These are phyloP conservation scores for Clarias batrachus DNA, from an alignment of 2,113 vertebrate genomes.

Conservation along the genomic window DNA sequence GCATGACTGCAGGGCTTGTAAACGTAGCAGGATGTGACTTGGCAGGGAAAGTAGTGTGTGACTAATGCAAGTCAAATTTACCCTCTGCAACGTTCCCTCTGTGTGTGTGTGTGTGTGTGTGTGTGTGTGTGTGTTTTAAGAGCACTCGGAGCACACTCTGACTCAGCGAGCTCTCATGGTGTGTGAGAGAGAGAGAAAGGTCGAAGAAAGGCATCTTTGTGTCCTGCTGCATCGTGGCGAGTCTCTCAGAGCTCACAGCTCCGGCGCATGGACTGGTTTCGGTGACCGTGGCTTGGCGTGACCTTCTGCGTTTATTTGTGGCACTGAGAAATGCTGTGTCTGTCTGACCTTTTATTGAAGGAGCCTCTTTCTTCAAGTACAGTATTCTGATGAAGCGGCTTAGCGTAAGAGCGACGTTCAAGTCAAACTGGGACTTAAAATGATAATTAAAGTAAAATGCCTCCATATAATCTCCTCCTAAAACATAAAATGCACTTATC, in stretches of 20 bases:
- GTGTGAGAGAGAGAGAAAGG: background rate
- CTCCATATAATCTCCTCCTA: too few species aligned
- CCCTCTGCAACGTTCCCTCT: slow-evolving; percentile 6
- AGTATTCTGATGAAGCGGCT: background rate
- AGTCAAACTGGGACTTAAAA: too few species aligned
- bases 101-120: background rate
- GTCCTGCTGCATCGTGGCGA: background rate
- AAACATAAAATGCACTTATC: too few species aligned
- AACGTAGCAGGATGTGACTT: slow-evolving; percentile 21
- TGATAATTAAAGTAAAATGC: too few species aligned
- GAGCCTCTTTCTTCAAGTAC: background rate
- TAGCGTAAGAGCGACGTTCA: too few species aligned
- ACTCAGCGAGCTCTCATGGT: slow-evolving; percentile 13
- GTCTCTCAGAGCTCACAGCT: slow-evolving; percentile 5
- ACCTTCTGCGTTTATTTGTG: slow-evolving; percentile 18
- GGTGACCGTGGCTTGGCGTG: slow-evolving; percentile 28
- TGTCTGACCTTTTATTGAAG: slow-evolving; percentile 18
- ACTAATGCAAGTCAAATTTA: slow-evolving; percentile 44
- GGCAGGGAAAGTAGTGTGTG: slow-evolving; percentile 14
- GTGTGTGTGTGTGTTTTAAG: slow-evolving; percentile 21
- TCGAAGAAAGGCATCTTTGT: slow-evolving; percentile 46
- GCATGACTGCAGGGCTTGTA: background rate
- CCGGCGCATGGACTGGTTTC: background rate
- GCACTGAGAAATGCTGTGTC: slow-evolving; percentile 21
- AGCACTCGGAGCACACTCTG: background rate